phyloP scores from a whole-genome alignment of 1,140 invertebrate species.

The Bilobella aurantiaca region DNA sequence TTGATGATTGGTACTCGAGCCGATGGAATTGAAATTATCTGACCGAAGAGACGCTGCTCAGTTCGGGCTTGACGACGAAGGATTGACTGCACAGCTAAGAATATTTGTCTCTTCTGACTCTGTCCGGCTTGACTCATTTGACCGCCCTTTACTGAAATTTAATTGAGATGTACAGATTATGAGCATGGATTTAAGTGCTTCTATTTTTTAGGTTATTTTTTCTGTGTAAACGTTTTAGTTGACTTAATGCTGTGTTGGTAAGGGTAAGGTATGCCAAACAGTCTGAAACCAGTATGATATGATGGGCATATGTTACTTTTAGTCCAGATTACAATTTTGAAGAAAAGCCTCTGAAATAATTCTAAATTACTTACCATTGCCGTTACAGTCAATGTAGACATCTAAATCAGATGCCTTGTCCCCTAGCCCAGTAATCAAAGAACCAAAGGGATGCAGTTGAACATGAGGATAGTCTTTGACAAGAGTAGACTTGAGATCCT shows the following conservation, averaged over 20 bases:
- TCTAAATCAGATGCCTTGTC: conserved; percentile 9
- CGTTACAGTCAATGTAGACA: neutral
- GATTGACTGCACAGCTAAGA: neutral
- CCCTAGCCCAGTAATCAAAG: neutral
- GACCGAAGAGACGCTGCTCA: conserved; percentile 39
- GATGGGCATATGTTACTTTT: too few relatives aligned
- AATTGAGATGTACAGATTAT: too few relatives aligned
- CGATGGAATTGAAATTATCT: conserved; percentile 50
- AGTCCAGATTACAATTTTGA: too few relatives aligned
- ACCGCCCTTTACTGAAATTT: too few relatives aligned
- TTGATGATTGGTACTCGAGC: conserved; percentile 64
- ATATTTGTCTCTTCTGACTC: neutral
- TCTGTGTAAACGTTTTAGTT: too few relatives aligned
- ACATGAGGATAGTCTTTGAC: neutral
- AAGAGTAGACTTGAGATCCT: neutral
- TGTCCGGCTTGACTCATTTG: neutral
- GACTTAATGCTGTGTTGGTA: too few relatives aligned
- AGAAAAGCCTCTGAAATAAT: neutral
- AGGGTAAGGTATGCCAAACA: too few relatives aligned
- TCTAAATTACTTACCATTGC: neutral
- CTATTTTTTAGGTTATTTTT: too few relatives aligned
- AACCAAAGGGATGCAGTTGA: neutral
- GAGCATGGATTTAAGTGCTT: too few relatives aligned
- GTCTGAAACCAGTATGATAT: too few relatives aligned
- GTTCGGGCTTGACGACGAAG: conserved; percentile 14